phyloP scores from a whole-genome alignment of 2,888 invertebrate species.

The Drosophila meridionalis region DNA sequence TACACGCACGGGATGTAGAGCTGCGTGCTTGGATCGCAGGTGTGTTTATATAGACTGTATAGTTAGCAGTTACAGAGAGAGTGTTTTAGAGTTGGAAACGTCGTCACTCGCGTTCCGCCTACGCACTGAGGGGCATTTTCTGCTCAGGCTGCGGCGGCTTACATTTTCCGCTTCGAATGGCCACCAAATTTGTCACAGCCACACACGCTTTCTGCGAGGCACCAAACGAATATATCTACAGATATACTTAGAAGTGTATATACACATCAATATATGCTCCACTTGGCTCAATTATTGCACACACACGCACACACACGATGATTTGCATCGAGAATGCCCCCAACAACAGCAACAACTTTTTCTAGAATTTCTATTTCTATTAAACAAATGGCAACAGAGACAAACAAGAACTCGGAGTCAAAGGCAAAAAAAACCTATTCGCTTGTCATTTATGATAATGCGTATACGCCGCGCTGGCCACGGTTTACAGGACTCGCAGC shows the following conservation, averaged over 20 bases:
- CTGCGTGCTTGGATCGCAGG: slow-evolving; percentile 15
- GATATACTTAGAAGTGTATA: slow-evolving; percentile 3
- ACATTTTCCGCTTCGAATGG: slow-evolving; percentile 45
- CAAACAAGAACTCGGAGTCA: slow-evolving; percentile 5
- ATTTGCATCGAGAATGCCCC: slow-evolving; percentile 9
- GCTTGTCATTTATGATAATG: slow-evolving; percentile 67
- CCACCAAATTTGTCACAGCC: slow-evolving; percentile 45
- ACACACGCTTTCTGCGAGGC: slow-evolving; percentile 42
- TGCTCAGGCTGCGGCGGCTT: slow-evolving; percentile 32
- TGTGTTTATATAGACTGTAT: slow-evolving; percentile 14
- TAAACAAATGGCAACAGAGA: slow-evolving; percentile 2
- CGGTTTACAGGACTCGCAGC: slow-evolving; percentile 38
- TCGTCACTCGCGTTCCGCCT: slow-evolving; percentile 28
- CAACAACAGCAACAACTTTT: not conserved
- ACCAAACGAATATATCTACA: slow-evolving; percentile 19
- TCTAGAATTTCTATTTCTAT: not conserved
- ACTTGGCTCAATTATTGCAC: slow-evolving; percentile 31
- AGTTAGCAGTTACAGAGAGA: slow-evolving; percentile 33
- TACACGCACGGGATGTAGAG: slow-evolving; percentile 42
- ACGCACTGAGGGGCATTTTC: slow-evolving; percentile 36
- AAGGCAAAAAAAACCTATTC: slow-evolving; percentile 57
- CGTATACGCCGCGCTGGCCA: slow-evolving; percentile 59
- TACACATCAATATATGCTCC: slow-evolving; percentile 11
- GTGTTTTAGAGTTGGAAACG: slow-evolving; percentile 44
- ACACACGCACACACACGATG: slow-evolving; percentile 5